Evolutionary conservation across 2,113 vertebrate species (phyloP), one percentile per base, ranked within the genome.

Genomic region (Daphoenositta chrysoptera): DNA sequence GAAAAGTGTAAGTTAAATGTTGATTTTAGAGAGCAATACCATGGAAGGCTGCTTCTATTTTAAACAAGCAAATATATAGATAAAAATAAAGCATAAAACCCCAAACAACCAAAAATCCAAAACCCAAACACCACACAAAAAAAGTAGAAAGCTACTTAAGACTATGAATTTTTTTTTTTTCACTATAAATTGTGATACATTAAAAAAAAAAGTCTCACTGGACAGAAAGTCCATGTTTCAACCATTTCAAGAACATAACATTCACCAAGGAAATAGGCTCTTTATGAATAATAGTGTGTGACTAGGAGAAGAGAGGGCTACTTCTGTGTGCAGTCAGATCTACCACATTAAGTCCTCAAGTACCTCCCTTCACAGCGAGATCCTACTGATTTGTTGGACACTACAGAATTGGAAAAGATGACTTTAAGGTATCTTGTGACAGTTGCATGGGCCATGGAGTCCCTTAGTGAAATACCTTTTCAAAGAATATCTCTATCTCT

Each of bases 381-480:
- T 85, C 50, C 37, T 54, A 56, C 56, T 80, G 73, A 73, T 85
- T 93, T 77, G n/a, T 70, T 50, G 90, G 50, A 50, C 35, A 37
- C 22, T 50, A 13, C 2, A 63, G 76, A 89, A 71, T 58, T 56
- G 90, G 63, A 87, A 95, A 86, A 88, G 57, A 44, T 39, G 22
- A 75, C 45, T 94, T 91, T 69, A 88, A 79, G 75, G 35, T 76
- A 54, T 77, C 57, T 73, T 65, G 9, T 24, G 72, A 44, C 28
- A 75, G 53, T 83, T 80, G 39, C 58, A 76, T 84, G 4, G 6
- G 61, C 27, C 17, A 60, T 82, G 2, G 21, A 71, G 45, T 89
- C 86, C 83, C 61, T 71, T 28, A 69, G 72, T 64, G 76, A 92
- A 94, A 93, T 76, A 85, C 16, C 19, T 92, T 93, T 91, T 69